phyloP scores from a whole-genome alignment of 1,140 invertebrate genomes.

The Meteorus sp. region DNA sequence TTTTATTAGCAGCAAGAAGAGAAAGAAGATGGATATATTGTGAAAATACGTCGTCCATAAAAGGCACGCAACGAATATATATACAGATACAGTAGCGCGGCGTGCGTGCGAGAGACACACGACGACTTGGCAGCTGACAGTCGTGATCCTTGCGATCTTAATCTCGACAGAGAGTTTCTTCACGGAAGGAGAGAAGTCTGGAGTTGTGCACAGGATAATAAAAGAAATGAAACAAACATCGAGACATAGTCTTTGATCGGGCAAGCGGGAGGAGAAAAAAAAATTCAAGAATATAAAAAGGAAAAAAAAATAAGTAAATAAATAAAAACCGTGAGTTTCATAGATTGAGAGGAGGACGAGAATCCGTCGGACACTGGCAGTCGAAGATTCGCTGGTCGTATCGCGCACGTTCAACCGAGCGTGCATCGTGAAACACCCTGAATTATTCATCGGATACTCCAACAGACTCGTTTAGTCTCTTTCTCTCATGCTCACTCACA shows the following conservation, averaged over 20 bases:
- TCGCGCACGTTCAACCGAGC: slow-evolving; percentile 5
- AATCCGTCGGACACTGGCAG: slow-evolving; percentile 9
- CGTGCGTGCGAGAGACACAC: slow-evolving; percentile 20
- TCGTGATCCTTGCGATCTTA: slow-evolving; percentile 32
- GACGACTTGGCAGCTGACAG: slow-evolving; percentile 30
- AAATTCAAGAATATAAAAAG: background rate
- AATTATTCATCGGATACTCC: slow-evolving; percentile 31
- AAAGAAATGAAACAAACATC: slow-evolving; percentile 28
- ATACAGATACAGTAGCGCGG: slow-evolving; percentile 26
- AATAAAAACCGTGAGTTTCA: background rate
- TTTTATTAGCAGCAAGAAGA: slow-evolving; percentile 30
- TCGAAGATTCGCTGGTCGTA: slow-evolving; percentile 17
- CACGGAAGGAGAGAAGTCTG: slow-evolving; percentile 14
- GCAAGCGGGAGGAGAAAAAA: slow-evolving; percentile 29
- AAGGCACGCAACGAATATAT: slow-evolving; percentile 25
- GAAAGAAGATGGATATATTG: slow-evolving; percentile 18
- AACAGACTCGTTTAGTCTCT: slow-evolving; percentile 10
- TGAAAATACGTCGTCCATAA: slow-evolving; percentile 8
- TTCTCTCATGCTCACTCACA: slow-evolving; percentile 3
- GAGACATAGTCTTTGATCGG: too few species aligned
- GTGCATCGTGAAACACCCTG: slow-evolving; percentile 25
- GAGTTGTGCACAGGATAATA: slow-evolving; percentile 4
- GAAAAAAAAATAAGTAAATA: background rate
- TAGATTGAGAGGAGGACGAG: slow-evolving; percentile 2
- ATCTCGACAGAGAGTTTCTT: slow-evolving; percentile 32